Percentiles rank a stretch among this genome's conserved stretches.
Evolutionary conservation across 92 coral and sea anemone species (phyloP).

Genomic region (Phenganax subtilis): DNA sequence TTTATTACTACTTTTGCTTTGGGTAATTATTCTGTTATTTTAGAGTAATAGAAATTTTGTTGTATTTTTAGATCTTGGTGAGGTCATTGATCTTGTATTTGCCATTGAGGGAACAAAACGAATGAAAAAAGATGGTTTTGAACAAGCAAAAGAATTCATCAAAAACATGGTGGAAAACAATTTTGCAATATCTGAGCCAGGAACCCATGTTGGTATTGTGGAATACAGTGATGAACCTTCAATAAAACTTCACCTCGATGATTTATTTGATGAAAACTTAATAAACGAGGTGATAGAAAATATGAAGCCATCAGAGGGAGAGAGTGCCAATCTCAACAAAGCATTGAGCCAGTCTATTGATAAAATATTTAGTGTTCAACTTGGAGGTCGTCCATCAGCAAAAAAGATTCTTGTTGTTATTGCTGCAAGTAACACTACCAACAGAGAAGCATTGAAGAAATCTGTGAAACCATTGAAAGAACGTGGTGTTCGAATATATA

Average conservation of each 20-base stretch:
- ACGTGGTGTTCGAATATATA: conserved; percentile 40
- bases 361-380: conserved; percentile 50
- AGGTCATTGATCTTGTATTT: conserved; percentile 46
- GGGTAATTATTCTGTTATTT: no score
- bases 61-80: conserved; percentile 6
- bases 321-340: conserved; percentile 53
- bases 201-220: conserved; percentile 40
- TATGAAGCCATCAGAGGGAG: conserved; percentile 37
- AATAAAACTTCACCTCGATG: conserved; percentile 30
- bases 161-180: neutral
- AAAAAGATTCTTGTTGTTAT: conserved; percentile 76
- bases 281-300: conserved; percentile 48
- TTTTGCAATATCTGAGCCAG: conserved; percentile 14
- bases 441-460: conserved; percentile 52
- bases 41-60: no score
- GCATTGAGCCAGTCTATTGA: conserved; percentile 56
- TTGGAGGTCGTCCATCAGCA: conserved; percentile 70
- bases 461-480: conserved; percentile 52
- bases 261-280: conserved; percentile 53
- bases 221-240: conserved; percentile 35
- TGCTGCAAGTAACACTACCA: conserved; percentile 53
- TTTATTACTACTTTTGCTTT: no score
- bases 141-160: neutral
- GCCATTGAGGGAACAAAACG: conserved; percentile 31
- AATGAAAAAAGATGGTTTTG: conserved; percentile 15